phyloP scores from a whole-genome alignment of 2,113 vertebrate genomes.

The Chinchilla lanigera region DNA sequence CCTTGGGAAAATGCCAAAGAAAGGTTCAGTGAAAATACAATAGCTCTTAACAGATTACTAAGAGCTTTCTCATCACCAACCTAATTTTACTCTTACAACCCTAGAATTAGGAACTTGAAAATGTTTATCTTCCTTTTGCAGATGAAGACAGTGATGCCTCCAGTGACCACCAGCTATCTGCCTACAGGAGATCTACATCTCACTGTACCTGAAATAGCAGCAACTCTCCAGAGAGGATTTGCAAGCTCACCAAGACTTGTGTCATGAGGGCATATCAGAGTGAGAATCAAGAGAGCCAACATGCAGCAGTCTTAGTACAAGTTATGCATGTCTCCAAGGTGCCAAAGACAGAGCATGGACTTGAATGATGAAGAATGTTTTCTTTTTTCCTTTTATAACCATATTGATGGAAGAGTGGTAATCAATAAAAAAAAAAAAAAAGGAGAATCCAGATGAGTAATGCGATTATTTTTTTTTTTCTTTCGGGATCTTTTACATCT shows the following conservation, averaged over 20 bases:
- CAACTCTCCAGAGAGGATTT: not conserved
- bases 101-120: not conserved
- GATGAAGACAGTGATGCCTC: not conserved
- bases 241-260: not conserved
- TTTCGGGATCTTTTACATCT: slow-evolving; percentile 16
- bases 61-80: not conserved
- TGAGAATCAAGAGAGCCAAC: not conserved
- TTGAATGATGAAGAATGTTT: not conserved
- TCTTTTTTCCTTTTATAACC: not conserved
- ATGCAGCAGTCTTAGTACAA: rapidly evolving
- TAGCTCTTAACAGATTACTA: not conserved
- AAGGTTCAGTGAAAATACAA: not conserved
- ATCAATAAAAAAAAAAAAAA: not conserved
- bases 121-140: not conserved
- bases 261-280: not conserved
- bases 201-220: not conserved
- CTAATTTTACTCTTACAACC: not conserved
- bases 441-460: slow-evolving; percentile 16
- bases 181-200: not conserved
- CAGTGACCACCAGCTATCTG: not conserved
- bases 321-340: not conserved
- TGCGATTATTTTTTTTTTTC: not conserved
- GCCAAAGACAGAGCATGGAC: not conserved
- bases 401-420: not conserved
- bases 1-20: not conserved